phyloP scores from a whole-genome alignment of 2,113 vertebrate genomes.

The Talpa occidentalis region DNA sequence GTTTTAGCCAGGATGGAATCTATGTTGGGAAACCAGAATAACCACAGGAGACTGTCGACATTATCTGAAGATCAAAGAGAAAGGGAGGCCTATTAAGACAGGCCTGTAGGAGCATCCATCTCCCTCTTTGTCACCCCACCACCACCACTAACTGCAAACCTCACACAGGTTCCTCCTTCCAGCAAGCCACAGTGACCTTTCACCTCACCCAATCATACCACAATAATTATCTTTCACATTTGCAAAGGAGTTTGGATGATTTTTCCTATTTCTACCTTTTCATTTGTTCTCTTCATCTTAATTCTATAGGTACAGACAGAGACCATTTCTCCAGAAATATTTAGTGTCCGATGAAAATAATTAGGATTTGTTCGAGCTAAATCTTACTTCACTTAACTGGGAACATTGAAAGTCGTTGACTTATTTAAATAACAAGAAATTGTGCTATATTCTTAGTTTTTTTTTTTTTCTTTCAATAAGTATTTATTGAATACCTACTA shows the following conservation, averaged over 20 bases:
- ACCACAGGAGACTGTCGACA: neutral
- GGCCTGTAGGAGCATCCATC: neutral
- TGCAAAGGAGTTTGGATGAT: neutral
- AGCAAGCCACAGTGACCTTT: neutral
- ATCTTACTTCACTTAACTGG: neutral
- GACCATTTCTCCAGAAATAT: neutral
- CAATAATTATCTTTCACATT: neutral
- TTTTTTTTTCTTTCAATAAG: neutral
- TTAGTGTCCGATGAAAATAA: neutral
- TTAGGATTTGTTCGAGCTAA: neutral
- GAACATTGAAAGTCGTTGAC: neutral
- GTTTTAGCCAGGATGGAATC: neutral
- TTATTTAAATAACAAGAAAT: conserved; percentile 25
- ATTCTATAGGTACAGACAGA: neutral
- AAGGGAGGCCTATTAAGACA: neutral
- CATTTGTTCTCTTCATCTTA: neutral
- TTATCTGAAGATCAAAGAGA: neutral
- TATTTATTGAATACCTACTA: neutral
- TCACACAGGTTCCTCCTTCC: neutral
- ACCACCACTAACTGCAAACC: neutral
- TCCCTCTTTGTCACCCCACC: neutral
- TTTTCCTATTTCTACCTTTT: neutral
- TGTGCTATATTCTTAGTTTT: neutral
- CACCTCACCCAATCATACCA: neutral
- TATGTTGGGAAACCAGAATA: neutral